These are phyloP conservation scores for Hoplodrina blanda DNA, from an alignment of 2,888 invertebrate genomes.

Conservation along the genomic window DNA sequence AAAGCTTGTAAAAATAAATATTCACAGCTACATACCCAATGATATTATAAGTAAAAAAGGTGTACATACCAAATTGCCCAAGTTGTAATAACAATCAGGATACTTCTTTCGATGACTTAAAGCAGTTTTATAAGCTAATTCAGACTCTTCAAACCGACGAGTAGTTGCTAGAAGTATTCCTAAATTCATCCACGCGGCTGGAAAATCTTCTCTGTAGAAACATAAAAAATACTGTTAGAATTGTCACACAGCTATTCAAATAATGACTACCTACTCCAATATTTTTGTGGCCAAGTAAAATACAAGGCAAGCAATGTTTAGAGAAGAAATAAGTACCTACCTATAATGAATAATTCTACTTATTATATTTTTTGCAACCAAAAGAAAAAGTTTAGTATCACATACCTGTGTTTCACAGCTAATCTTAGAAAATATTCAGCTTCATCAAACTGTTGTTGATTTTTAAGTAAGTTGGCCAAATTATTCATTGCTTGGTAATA, in stretches of 20 bases:
- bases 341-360: neutral
- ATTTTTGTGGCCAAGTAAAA: too few species aligned
- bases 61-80: slow-evolving; percentile 95
- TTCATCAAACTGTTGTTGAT: slow-evolving; percentile 92
- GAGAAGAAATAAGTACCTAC: neutral
- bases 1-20: too few species aligned
- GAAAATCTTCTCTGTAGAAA: slow-evolving; percentile 93
- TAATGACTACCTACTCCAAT: too few species aligned
- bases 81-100: slow-evolving; percentile 98
- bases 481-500: slow-evolving; percentile 99
- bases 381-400: neutral
- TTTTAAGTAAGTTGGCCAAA: slow-evolving; percentile 96
- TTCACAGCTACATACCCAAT: too few species aligned
- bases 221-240: neutral
- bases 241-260: neutral
- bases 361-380: too few species aligned
- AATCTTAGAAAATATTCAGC: slow-evolving; percentile 93
- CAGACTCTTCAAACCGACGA: slow-evolving; percentile 93
- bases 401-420: slow-evolving; percentile 94
- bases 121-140: slow-evolving; percentile 95
- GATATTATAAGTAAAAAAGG: too few species aligned
- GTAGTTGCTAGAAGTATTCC: slow-evolving; percentile 96
- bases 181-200: slow-evolving; percentile 99
- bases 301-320: too few species aligned
- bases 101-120: slow-evolving; percentile 94